Conservation (phyloP, 2,888 invertebrate species). For the Galeopsomyia nigrocyanea region DNA sequence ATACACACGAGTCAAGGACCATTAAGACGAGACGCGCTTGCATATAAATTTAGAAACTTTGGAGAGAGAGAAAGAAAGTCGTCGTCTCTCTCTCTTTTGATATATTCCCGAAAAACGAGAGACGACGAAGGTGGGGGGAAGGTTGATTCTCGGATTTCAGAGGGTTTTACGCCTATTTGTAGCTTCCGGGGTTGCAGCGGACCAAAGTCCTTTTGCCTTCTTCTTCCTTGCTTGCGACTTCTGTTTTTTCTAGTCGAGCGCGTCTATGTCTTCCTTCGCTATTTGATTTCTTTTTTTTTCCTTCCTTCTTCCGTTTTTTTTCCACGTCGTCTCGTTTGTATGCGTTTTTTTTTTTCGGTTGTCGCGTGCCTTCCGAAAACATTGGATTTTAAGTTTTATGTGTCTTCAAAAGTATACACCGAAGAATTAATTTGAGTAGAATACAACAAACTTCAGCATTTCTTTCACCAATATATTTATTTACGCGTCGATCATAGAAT, state of each 20-base stretch:
- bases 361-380: constrained; percentile 23
- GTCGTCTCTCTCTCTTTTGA: constrained; percentile 29
- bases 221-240: constrained; percentile 27
- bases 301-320: neutral
- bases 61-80: constrained; percentile 1
- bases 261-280: too few relatives aligned
- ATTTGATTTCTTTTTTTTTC: neutral
- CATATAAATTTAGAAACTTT: constrained; percentile 41
- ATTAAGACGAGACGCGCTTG: constrained; percentile 36
- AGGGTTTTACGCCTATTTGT: constrained; percentile 27
- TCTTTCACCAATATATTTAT: too few relatives aligned
- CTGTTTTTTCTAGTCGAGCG: neutral
- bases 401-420: too few relatives aligned
- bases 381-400: too few relatives aligned
- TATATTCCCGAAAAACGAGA: constrained; percentile 37
- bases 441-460: too few relatives aligned
- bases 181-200: constrained; percentile 34
- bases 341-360: constrained; percentile 29
- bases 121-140: constrained; percentile 3
- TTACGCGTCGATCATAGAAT: too few relatives aligned
- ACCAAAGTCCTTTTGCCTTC: constrained; percentile 13
- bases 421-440: too few relatives aligned
- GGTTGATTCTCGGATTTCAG: constrained; percentile 46
- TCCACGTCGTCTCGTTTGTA: constrained; percentile 39
- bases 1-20: constrained; percentile 33